phyloP scores from a whole-genome alignment of 2,888 invertebrate genomes.

The Geotrupes spiniger region DNA sequence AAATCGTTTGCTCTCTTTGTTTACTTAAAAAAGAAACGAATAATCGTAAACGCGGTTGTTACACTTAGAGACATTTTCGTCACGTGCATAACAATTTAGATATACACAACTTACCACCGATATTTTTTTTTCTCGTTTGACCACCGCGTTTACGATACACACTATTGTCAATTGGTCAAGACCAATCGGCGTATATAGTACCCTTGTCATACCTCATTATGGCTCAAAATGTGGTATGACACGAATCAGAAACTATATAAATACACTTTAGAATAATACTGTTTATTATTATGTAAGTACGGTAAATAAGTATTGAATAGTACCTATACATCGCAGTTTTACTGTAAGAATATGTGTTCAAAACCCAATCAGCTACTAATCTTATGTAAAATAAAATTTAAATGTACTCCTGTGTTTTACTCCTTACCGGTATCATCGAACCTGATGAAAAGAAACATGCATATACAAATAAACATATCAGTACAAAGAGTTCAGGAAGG shows the following conservation, averaged over 20 bases:
- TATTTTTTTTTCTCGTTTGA: constrained; percentile 23
- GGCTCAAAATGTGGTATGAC: constrained; percentile 46
- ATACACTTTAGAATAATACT: constrained; percentile 30
- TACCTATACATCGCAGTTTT: constrained; percentile 49
- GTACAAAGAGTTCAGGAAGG: no score
- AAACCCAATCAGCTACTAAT: constrained; percentile 52
- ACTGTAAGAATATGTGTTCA: constrained; percentile 53
- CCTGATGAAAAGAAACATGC: no score
- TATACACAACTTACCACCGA: constrained; percentile 20
- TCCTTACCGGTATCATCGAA: no score
- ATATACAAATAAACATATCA: no score
- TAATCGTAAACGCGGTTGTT: neutral
- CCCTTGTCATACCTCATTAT: constrained; percentile 38
- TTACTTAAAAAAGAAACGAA: neutral
- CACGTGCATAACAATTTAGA: constrained; percentile 31
- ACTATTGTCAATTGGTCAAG: neutral
- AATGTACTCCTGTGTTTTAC: constrained; percentile 32
- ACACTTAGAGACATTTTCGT: constrained; percentile 30
- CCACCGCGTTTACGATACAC: constrained; percentile 23
- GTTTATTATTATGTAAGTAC: constrained; percentile 9
- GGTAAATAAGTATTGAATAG: constrained; percentile 44
- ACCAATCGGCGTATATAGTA: neutral
- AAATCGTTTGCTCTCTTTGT: no score
- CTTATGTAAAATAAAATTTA: constrained; percentile 49
- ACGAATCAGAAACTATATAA: constrained; percentile 22